Conservation (phyloP, 1,140 invertebrate species). For the Musca vetustissima region DNA sequence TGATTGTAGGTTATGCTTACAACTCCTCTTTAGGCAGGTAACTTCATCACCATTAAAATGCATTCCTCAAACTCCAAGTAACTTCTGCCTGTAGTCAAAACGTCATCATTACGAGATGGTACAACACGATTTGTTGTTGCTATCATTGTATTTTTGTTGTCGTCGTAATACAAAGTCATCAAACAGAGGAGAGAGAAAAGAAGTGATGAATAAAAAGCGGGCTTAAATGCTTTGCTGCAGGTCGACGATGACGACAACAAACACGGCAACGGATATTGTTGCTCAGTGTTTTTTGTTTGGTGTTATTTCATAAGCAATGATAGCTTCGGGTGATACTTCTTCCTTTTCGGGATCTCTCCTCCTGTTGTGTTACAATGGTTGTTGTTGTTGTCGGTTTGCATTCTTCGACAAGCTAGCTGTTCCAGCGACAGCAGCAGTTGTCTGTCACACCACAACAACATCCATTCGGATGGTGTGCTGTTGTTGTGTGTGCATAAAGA, state of each 20-base stretch:
- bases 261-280: not conserved
- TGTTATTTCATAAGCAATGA: conserved; percentile 14
- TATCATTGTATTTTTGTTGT: no score
- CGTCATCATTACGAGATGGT: no score
- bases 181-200: not conserved
- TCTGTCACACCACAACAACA: no score
- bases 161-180: not conserved
- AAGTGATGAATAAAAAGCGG: conserved; percentile 20
- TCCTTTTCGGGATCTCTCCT: not conserved
- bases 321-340: conserved; percentile 16
- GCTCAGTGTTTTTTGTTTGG: not conserved
- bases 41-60: conserved; percentile 5
- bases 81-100: not conserved
- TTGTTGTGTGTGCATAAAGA: no score
- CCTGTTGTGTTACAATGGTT: not conserved
- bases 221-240: conserved; percentile 7
- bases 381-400: not conserved
- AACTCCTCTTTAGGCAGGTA: conserved; percentile 2
- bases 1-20: no score
- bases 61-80: not conserved
- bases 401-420: no score
- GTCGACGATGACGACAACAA: no score
- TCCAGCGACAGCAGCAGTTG: not conserved
- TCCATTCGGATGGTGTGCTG: not conserved
- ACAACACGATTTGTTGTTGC: not conserved